Evolutionary conservation across 2,113 vertebrate species (phyloP), one percentile per base, ranked within the genome.

Genomic region (Genyomyrus donnyi): DNA sequence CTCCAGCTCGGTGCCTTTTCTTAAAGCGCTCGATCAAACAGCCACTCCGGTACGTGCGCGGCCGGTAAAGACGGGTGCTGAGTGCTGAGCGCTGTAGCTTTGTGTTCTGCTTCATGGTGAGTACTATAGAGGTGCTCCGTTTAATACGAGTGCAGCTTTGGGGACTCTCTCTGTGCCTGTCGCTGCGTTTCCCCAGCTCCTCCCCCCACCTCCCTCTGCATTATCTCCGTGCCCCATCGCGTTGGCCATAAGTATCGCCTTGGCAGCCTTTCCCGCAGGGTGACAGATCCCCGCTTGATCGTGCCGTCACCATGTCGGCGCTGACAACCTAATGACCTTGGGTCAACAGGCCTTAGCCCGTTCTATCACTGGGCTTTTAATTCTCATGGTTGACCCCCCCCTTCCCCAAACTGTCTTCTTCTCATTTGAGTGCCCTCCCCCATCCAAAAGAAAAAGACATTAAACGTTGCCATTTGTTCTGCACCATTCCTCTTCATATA

Each of bases 261-360:
- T 17, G 87, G 49, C 88, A 50, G 13, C 80, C 90, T 91, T 91
- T 77, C 49, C 88, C 56, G 19, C 62, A 85, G 83, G 91, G 90
- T 92, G 90, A 93, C 91, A 92, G 93, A 93, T 93, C 89, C 89
- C 70, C 89, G 58, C 77, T 88, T 91, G 91, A 91, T 92, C 13
- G 89, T 90, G 89, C 62, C 86, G 77, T 91, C 93, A 80, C 89
- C 89, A 85, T 77, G n/a, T 48, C 87, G 88, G 91, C 58, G 35
- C 88, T 45, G 62, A 46, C 58, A 90, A 92, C 92, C 88, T 88
- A 93, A 92, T 94, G 89, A 89, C 91, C 88, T 77, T 89, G 83
- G 90, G 45, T 31, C 66, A 15, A 19, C 58, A 19, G 35, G 52
- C 88, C 42, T 91, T 89, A 85, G 27, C 89, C 39, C 10, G 74